Percentiles rank a stretch among this genome's conserved stretches.
phyloP scores from a whole-genome alignment of 2,888 invertebrate species.

The Sceliomorpha sp. region DNA sequence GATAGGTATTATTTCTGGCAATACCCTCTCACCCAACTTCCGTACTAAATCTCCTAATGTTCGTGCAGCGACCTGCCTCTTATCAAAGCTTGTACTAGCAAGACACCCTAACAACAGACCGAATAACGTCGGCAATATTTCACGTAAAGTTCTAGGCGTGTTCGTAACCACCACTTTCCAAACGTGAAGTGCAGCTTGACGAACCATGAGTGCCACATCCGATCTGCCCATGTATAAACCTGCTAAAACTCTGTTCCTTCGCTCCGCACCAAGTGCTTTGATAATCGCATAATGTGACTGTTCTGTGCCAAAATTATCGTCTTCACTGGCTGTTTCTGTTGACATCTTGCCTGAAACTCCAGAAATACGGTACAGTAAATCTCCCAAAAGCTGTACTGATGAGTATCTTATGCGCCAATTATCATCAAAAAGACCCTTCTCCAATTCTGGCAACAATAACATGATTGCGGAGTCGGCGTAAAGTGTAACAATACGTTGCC shows the following conservation, averaged over 20 bases:
- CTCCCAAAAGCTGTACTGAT: conserved; percentile 97
- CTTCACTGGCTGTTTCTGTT: conserved; percentile 98
- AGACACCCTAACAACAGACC: conserved; percentile 94
- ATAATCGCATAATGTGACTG: conserved; percentile 96
- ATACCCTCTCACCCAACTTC: conserved; percentile 97
- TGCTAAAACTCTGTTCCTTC: conserved; percentile 95
- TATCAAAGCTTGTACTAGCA: conserved; percentile 97
- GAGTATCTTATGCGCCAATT: conserved; percentile 98
- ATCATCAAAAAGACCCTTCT: conserved; percentile 96
- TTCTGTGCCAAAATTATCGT: conserved; percentile 99
- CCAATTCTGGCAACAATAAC: conserved; percentile 94
- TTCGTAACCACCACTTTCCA: conserved; percentile 99
- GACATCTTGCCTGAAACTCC: conserved; percentile 99
- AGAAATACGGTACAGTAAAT: conserved; percentile 96
- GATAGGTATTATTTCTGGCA: conserved; percentile 99
- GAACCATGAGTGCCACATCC: conserved; percentile 97
- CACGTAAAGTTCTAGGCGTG: conserved; percentile 96
- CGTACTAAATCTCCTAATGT: conserved; percentile 98
- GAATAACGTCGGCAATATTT: conserved; percentile 97
- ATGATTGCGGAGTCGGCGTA: conserved; percentile 98
- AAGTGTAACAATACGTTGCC: conserved; percentile 96
- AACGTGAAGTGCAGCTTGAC: conserved; percentile 98
- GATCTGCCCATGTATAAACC: conserved; percentile 98
- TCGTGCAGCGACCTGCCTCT: conserved; percentile 96
- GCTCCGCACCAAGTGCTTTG: conserved; percentile 91